Evolutionary conservation across 2,797 vertebrate species (phyloP), one percentile per base, ranked within the genome.

Genomic region (Chrosomus eos): DNA sequence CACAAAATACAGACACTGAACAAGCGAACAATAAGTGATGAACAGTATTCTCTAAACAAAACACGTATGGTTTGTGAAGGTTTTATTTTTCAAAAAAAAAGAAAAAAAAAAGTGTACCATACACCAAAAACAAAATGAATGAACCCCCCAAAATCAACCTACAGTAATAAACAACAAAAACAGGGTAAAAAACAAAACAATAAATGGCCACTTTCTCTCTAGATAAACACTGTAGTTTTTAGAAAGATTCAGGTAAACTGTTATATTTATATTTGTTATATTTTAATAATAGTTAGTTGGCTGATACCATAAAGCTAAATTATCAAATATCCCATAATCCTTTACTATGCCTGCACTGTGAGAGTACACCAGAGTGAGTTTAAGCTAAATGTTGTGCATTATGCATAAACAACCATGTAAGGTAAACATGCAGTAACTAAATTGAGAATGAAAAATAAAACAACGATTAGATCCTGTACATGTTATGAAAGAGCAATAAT

Each of bases 261-360:
- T 88, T 91, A 92, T 88, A 91, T 91, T 92, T 5, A 92, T 88
- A 91, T 91, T 92, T 5, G 28, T 31, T 64, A 64, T 89, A 89
- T 91, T 92, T 94, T 91, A 93, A 91, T 93, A 89, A 91, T 86
- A 88, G 89, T 95, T 94, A 95, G 92, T 91, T 92, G 89, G 88
- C 91, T 93, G 93, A 82, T 90, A 90, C 86, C 90, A 88, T 83
- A 84, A 86, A 92, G 87, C 91, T 93, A 92, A 91, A 91, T 89
- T 86, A 91, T 91, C 85, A 86, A 78, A n/a, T 40, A 26, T 91
- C 86, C 87, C 88, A 77, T 48, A 90, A 83, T 89, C 86, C 85
- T 84, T 80, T 85, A 85, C 83, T 70, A 74, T 87, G 70, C 89
- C 80, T 71, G 85, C 82, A 85, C 58, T 40, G 16, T 45, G 78